phyloP scores from a whole-genome alignment of 2,797 vertebrate species.

The Danionella dracula region DNA sequence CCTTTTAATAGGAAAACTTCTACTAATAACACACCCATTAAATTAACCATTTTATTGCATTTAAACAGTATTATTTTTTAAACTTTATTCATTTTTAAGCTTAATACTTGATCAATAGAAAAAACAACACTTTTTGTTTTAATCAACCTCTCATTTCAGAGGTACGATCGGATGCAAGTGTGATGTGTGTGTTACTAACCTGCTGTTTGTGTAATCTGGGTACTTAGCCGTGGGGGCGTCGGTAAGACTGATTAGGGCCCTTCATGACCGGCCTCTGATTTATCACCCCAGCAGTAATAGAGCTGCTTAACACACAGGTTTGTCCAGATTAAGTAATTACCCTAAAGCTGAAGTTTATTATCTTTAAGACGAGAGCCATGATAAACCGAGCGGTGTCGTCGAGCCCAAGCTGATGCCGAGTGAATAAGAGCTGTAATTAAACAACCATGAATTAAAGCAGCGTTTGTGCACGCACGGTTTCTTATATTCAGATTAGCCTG shows the following conservation, averaged over 20 bases:
- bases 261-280: slow-evolving; percentile 81
- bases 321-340: slow-evolving; percentile 98
- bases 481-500: slow-evolving; percentile 70
- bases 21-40: no score
- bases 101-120: no score
- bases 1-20: no score
- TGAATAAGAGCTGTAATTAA: slow-evolving; percentile 68
- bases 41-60: no score
- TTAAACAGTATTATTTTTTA: neutral
- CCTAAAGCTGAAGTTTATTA: slow-evolving; percentile 90
- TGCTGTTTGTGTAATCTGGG: slow-evolving; percentile 81
- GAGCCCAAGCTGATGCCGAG: slow-evolving; percentile 27
- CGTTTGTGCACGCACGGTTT: slow-evolving; percentile 48
- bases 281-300: slow-evolving; percentile 80
- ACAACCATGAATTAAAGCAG: slow-evolving; percentile 67
- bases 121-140: no score
- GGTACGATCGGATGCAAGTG: slow-evolving; percentile 10
- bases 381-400: slow-evolving; percentile 73
- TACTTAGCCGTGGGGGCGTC: slow-evolving; percentile 73
- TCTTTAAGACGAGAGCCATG: slow-evolving; percentile 71
- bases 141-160: slow-evolving; percentile 29
- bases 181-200: slow-evolving; percentile 70
- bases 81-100: no score
- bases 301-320: slow-evolving; percentile 92
- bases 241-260: slow-evolving; percentile 74